Evolutionary conservation across 2,888 invertebrate species (phyloP), one percentile per base, ranked within the genome.

Genomic region (Pammene fasciana): DNA sequence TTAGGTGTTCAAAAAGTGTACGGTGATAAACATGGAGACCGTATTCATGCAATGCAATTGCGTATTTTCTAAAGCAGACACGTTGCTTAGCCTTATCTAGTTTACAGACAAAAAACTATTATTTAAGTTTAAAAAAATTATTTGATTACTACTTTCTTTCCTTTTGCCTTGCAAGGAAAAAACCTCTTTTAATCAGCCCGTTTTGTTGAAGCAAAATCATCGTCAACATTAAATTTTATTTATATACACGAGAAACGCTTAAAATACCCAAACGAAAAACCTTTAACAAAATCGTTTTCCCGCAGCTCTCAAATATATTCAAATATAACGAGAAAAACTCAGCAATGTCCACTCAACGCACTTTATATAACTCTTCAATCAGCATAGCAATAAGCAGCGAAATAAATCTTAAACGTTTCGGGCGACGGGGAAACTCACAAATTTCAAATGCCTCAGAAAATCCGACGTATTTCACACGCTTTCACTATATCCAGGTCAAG

Each of bases 371-470:
- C 71, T 71, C 72, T 73, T 72, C 74, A 72, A 72, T 74, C 67
- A 67, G 71, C 59, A 48, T 74, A 57, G 73, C 71, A 78, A 79
- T 78, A 80, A 78, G 78, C 73, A 78, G 79, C 76, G 77, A 75
- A 78, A 81, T 82, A 78, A 78, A 78, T 79, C 78, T 76, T 72
- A 72, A 71, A 70, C 71, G 72, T 57, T 71, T 71, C 75, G 60
- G 60, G 71, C 72, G 68, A 71, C 68, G 78, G 73, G 74, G 75
- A 72, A 72, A 74, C 76, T 79, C 77, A 76, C 78, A 80, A 81
- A 79, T 79, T 78, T 73, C 78, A 75, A 76, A 76, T 71, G 74
- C 75, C 74, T 70, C 65, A 70, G 73, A 72, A 78, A 78, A 78
- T 74, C 64, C 68, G 50, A 62, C 68, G 68, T 68, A 59, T 65